A percentile compares a stretch with the other conserved stretches of the same genome.
Evolutionary conservation across 2,888 invertebrate genomes (phyloP).

Genomic region (Caenorhabditis doughertyi): DNA sequence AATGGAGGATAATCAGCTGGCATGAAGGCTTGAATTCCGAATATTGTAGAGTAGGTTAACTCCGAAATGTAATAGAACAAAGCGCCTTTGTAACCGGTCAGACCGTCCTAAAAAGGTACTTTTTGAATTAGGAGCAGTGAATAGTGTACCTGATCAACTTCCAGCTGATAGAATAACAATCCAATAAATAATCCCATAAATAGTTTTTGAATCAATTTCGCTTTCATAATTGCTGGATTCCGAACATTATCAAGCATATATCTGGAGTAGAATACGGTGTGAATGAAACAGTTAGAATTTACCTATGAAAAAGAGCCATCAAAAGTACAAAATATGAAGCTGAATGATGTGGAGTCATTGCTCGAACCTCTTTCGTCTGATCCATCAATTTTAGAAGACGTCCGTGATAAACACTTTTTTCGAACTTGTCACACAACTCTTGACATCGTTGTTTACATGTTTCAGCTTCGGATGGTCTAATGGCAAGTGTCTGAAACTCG

Average conservation of each 20-base stretch:
- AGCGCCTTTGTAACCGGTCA: slow-evolving; percentile 94
- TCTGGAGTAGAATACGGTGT: slow-evolving; percentile 38
- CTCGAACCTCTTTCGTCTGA: slow-evolving; percentile 45
- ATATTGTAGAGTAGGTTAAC: slow-evolving; percentile 93
- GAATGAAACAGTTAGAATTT: too few species aligned
- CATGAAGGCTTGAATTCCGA: slow-evolving; percentile 93
- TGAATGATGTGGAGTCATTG: slow-evolving; percentile 58
- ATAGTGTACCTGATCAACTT: slow-evolving; percentile 55
- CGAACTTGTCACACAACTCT: slow-evolving; percentile 70
- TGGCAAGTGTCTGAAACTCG: slow-evolving; percentile 87
- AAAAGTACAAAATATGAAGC: slow-evolving; percentile 51
- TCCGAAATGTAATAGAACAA: slow-evolving; percentile 93
- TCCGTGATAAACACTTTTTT: slow-evolving; percentile 46
- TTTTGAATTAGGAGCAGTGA: slow-evolving; percentile 84
- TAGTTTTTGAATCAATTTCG: slow-evolving; percentile 77
- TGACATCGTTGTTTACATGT: slow-evolving; percentile 87
- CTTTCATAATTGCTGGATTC: slow-evolving; percentile 73
- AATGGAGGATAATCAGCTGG: slow-evolving; percentile 93
- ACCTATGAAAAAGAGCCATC: slow-evolving; percentile 55
- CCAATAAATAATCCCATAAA: slow-evolving; percentile 87
- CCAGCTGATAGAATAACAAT: slow-evolving; percentile 89
- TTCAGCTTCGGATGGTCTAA: slow-evolving; percentile 90
- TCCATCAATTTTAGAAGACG: slow-evolving; percentile 58
- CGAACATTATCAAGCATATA: slow-evolving; percentile 74
- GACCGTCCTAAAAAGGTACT: slow-evolving; percentile 88